phyloP scores from a whole-genome alignment of 2,888 invertebrate genomes.

The Zygogramma bicolorata region DNA sequence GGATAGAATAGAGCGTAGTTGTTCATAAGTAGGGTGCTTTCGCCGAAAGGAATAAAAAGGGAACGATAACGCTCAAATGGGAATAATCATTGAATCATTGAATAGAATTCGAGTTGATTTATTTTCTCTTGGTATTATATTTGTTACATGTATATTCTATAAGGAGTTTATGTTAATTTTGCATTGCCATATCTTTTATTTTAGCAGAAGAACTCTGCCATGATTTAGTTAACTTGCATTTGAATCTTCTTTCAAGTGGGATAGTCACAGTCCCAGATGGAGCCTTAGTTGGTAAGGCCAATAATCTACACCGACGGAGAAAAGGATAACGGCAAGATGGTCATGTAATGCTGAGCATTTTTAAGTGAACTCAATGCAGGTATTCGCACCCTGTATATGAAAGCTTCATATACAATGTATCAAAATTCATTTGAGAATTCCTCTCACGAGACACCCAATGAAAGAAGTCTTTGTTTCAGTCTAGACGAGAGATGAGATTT shows the following conservation, averaged over 20 bases:
- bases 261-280: neutral
- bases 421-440: too few relatives aligned
- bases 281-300: neutral
- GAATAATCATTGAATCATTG: neutral
- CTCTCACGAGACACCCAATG: too few relatives aligned
- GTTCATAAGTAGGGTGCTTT: neutral
- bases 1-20: neutral
- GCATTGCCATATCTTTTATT: too few relatives aligned
- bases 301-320: neutral
- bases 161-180: neutral
- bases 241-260: neutral
- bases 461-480: too few relatives aligned
- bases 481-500: too few relatives aligned
- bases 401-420: too few relatives aligned
- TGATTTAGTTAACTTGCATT: neutral
- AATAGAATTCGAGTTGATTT: neutral
- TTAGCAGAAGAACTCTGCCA: neutral
- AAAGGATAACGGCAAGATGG: neutral
- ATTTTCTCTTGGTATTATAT: neutral
- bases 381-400: too few relatives aligned
- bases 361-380: too few relatives aligned
- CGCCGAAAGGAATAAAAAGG: neutral
- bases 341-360: too few relatives aligned
- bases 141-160: neutral
- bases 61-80: neutral